phyloP scores from a whole-genome alignment of 2,888 invertebrate species.

The Thera britannica region DNA sequence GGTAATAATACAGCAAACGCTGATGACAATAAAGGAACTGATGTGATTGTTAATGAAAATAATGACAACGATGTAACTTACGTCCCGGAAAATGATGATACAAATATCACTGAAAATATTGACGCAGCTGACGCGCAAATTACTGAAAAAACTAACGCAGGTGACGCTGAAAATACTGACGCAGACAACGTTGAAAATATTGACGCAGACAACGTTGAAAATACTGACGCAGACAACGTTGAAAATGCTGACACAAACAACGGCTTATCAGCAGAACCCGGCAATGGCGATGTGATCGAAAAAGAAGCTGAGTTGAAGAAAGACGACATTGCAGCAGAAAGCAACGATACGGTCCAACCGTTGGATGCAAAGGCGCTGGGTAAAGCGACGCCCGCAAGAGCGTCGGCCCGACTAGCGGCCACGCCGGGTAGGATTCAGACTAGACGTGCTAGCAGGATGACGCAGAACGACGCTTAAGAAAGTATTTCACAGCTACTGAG shows the following conservation, averaged over 20 bases:
- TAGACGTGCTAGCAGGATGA: constrained; percentile 62
- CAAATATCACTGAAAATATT: background rate
- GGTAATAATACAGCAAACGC: constrained; percentile 5
- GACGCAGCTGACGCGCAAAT: background rate
- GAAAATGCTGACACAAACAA: background rate
- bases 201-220: background rate
- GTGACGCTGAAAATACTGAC: background rate
- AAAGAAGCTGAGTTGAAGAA: constrained; percentile 22
- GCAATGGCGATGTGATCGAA: background rate
- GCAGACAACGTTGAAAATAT: background rate
- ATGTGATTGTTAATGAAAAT: background rate
- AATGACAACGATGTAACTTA: background rate
- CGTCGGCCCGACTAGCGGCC: constrained; percentile 54
- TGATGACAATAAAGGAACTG: constrained; percentile 12
- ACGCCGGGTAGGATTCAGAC: constrained; percentile 65
- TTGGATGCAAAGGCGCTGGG: constrained; percentile 40
- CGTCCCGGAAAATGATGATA: background rate
- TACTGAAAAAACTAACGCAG: background rate
- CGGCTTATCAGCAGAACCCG: background rate
- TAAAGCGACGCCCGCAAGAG: constrained; percentile 53
- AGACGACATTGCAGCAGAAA: constrained; percentile 16
- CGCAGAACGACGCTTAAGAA: constrained; percentile 43
- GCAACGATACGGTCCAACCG: constrained; percentile 24
- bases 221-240: background rate
- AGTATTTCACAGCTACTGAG: too few species aligned